Evolutionary conservation across 2,888 invertebrate species (phyloP), one percentile per base, ranked within the genome.

Genomic region (Oscheius myriophilus): DNA sequence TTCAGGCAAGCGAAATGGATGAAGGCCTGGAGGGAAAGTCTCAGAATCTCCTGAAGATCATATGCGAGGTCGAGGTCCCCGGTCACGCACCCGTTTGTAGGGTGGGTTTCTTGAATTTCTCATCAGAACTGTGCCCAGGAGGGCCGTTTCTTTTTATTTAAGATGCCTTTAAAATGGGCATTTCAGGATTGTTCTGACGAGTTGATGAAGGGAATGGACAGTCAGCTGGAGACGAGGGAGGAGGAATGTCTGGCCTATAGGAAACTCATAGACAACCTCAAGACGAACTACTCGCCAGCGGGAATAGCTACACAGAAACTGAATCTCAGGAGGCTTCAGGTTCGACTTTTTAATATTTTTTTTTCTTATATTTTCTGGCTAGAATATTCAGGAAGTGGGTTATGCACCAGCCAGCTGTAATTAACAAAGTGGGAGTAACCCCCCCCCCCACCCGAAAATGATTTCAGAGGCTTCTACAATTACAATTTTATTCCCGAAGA

Each of bases 61-160:
- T 85, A 26, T 71, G 73, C 33, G 79, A 80, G 43, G 78, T 84
- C 0, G 69, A 71, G 49, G 66, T 72, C 26, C 81, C 83, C 9
- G 69, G 79, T 14, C 78, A 85, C 23, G 75, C 82, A 51, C 84
- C 85, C 9, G 73, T 85, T 49, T 85, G 85, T 64, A 74, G 72
- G 71, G 84, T 85, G 57, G 59, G 69, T 51, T n/a, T 23, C 2
- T n/a, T n/a, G 41, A 1, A 7, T 26, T 45, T 39, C 23, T n/a
- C 66, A 46, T 46, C 18, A 46, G 43, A 43, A 12, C 14, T 14
- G 43, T 43, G 12, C 43, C 14, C 14, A 14, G 14, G 14, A 12
- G 11, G 11, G 11, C 43, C 12, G 14, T 43, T 43, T 12, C 12
- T 14, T 58, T 26, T 43, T 21, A 58, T 26, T 23, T 21, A n/a